Evolutionary conservation across 2,113 vertebrate species (phyloP).

Genomic region (Cryptoleucopteryx plumbea): DNA sequence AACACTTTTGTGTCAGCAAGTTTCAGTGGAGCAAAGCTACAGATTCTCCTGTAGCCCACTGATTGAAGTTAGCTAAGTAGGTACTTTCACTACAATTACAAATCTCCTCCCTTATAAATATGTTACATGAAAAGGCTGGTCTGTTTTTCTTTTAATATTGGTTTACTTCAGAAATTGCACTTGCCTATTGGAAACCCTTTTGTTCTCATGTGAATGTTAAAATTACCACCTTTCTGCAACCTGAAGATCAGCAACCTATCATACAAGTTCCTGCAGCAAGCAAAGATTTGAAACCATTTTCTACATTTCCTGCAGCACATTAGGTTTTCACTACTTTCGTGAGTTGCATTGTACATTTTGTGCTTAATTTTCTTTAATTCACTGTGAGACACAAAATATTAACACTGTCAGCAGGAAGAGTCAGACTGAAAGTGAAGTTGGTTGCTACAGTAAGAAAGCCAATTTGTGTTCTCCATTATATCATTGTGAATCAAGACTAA

Average conservation of each 20-base stretch:
- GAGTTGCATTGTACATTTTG: background rate
- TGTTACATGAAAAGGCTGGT: background rate
- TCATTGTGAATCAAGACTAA: background rate
- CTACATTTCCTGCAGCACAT: background rate
- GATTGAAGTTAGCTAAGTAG: background rate
- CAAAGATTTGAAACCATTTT: background rate
- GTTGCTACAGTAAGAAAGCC: background rate
- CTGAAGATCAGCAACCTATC: background rate
- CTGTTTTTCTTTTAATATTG: background rate
- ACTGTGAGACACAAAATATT: background rate
- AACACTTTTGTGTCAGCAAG: background rate
- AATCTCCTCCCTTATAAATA: background rate
- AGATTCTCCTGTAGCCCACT: background rate
- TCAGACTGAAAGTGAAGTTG: background rate
- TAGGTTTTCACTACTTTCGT: background rate
- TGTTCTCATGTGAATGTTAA: background rate
- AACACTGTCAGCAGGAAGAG: background rate
- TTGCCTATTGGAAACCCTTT: background rate
- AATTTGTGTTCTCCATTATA: conserved; percentile 14
- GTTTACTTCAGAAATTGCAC: background rate
- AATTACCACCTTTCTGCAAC: background rate
- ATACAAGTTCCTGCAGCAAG: background rate
- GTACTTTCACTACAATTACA: background rate
- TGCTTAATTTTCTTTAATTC: conserved; percentile 22
- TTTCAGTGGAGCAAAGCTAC: background rate